Conservation (phyloP, 2,888 invertebrate species). For the Eupithecia centaureata region DNA sequence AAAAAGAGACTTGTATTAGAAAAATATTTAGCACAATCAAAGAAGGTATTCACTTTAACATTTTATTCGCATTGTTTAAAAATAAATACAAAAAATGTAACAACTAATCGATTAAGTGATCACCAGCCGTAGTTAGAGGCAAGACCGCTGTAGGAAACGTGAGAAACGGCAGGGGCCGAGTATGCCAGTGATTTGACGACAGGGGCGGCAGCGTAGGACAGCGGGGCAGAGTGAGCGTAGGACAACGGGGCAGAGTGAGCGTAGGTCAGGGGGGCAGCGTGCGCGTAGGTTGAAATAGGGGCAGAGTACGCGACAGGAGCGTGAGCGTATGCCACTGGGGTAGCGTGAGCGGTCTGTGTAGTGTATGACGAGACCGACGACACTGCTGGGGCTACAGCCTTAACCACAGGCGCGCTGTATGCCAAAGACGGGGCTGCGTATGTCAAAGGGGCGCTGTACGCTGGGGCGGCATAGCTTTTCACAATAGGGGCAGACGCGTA, state of each 20-base stretch:
- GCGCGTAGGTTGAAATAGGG: constrained; percentile 62
- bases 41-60: constrained; percentile 44
- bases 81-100: constrained; percentile 70
- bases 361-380: constrained; percentile 49
- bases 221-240: too few relatives aligned
- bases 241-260: constrained; percentile 52
- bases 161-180: constrained; percentile 85
- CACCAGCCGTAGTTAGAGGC: constrained; percentile 86
- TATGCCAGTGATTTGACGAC: constrained; percentile 75
- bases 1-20: too few relatives aligned
- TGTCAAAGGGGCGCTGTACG: constrained; percentile 42
- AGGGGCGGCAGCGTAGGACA: constrained; percentile 56
- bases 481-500: constrained; percentile 50
- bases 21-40: constrained; percentile 12
- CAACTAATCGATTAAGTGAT: constrained; percentile 66
- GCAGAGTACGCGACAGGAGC: constrained; percentile 45
- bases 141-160: constrained; percentile 86
- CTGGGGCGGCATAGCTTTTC: constrained; percentile 55
- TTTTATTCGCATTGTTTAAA: constrained; percentile 72
- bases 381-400: constrained; percentile 55
- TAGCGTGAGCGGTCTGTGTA: constrained; percentile 49
- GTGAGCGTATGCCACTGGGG: constrained; percentile 55
- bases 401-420: constrained; percentile 51
- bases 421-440: constrained; percentile 56
- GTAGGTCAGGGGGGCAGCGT: constrained; percentile 58